Evolutionary conservation across 2,888 invertebrate species (phyloP), one percentile per base, ranked within the genome.

Genomic region (Aleiodes alternator): DNA sequence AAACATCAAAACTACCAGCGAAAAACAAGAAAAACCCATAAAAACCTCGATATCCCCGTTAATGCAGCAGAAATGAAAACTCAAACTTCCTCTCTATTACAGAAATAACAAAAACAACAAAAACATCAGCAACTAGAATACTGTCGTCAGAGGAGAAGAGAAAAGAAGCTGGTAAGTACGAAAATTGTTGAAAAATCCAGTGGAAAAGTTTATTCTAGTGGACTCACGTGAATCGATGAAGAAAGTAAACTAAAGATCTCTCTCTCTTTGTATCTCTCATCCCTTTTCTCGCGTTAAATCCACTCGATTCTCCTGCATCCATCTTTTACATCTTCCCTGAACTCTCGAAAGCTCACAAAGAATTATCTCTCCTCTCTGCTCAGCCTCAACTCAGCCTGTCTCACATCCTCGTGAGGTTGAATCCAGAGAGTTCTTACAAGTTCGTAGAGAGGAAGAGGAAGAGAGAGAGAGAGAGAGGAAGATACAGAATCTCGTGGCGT

Each of bases 31-130:
- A 23, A 23, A 23, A 2, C 23, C 23, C 23, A 23, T 23, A 50
- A 56, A 16, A 48, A 73, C 5, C 53, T 14, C 53, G n/a, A 53
- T 14, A 53, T 12, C 3, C 2, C 6, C 5, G 1, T 43, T 16
- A 31, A 34, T 8, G n/a, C 61, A 8, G 14, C 1, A 14, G 5
- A 4, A 51, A 14, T 16, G 11, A 16, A 4, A 31, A 34, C 34
- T 34, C 1, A 55, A 16, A 59, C 31, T 59, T 78, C 59, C 69
- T 43, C n/a, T 64, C 74, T 38, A 73, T 78, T 84, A 9, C 81
- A 88, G 86, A 85, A 80, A 87, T 82, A 73, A 89, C 87, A 69
- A 87, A 88, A 75, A 88, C 84, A 78, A 86, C 83, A 75, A 86
- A 82, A 12, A 84, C 85, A 69, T 83, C 85, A 66, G 86, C 84